These are phyloP conservation scores for Halcyon chelicuti DNA, from an alignment of 2,797 vertebrate species.

Conservation along the genomic window DNA sequence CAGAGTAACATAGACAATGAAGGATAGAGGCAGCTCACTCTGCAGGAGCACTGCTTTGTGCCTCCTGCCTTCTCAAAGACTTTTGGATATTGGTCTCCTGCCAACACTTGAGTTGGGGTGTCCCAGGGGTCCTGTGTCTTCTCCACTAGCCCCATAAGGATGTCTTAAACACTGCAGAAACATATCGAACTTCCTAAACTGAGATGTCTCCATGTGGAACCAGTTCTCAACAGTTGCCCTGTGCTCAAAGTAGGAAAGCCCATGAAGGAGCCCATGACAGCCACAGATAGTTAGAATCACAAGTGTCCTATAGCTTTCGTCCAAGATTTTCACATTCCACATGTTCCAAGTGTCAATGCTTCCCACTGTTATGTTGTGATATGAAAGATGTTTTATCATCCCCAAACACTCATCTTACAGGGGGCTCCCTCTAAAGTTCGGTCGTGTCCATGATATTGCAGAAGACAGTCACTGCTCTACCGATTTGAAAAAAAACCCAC, in stretches of 20 bases:
- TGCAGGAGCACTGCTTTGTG: background rate
- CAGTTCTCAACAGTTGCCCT: background rate
- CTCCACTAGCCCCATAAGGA: accelerated
- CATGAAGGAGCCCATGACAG: background rate
- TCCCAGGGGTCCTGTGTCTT: background rate
- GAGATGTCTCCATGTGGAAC: background rate
- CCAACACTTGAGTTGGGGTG: background rate
- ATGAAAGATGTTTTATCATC: background rate
- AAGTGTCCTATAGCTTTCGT: background rate
- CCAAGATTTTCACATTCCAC: background rate
- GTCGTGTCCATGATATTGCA: background rate
- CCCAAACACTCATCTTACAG: background rate
- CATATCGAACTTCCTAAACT: background rate
- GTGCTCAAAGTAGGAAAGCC: background rate
- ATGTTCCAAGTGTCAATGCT: background rate
- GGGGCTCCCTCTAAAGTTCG: background rate
- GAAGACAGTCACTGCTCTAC: background rate
- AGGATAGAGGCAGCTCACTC: background rate
- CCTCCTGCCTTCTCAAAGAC: background rate
- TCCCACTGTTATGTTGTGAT: background rate
- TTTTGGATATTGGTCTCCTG: background rate
- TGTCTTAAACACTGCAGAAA: background rate
- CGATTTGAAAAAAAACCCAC: background rate
- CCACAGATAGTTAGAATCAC: background rate
- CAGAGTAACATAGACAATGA: accelerated